Evolutionary conservation across 53 echinoderm and acorn worm genomes (phyloP), one percentile per base, ranked within the genome.

Genomic region (Echinarachnius parma): DNA sequence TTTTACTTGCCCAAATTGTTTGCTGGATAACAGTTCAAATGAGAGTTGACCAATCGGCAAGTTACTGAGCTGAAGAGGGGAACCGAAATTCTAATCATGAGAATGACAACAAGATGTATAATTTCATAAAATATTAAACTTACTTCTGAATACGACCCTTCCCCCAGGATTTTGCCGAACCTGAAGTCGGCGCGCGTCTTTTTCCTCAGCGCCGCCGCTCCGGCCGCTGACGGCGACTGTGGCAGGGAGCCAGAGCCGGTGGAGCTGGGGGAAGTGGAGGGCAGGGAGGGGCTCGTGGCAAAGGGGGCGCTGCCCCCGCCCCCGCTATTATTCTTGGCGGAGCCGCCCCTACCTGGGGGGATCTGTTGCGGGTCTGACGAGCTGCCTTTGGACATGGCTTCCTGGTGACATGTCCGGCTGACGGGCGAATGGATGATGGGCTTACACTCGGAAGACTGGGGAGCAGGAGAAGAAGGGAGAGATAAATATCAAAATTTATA

Each of bases 121-220:
- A 19, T 39, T 39, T 49, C 39, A 9, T 13, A 39, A 39, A 39
- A 39, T 39, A 39, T 39, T 39, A 3, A 46, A 35, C 96, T 79
- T 69, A 96, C 96, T 84, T 96, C 96, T 59, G 96, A 96, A 80
- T 87, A 96, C 21, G 96, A 96, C 9, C 96, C 96, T 77, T 96
- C 96, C 24, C 96, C 96, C 27, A 96, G 48, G 36, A 96, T 82
- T 53, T 85, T 88, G 58, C 96, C 96, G 50, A 96, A 96, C 75
- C 69, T 85, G 50, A 96, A 96, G 74, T 96, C 96, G 23, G 69
- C 75, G 18, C 87, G 55, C 47, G 87, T 66, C 33, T 96, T 96
- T 65, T 91, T 96, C 76, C 48, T 54, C 5, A 75, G 64, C 5
- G 59, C 22, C 4, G 50, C 19, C 13, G 61, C 62, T 25, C 18